Evolutionary conservation across 2,888 invertebrate species (phyloP).

Genomic region (Monopis laevigella): DNA sequence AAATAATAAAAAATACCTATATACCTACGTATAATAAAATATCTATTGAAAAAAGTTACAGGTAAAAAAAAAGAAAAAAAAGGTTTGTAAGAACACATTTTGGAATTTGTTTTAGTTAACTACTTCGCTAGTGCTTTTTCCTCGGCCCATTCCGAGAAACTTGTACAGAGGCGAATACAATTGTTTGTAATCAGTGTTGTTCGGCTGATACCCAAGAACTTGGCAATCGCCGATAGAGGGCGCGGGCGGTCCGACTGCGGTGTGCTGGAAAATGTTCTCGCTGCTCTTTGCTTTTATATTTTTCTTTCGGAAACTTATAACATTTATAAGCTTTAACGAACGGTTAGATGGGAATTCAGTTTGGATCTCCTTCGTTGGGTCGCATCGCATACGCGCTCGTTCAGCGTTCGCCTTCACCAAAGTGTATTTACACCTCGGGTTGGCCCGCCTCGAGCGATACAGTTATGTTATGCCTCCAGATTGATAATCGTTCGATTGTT

Average conservation of each 20-base stretch:
- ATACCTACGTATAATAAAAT: too few relatives aligned
- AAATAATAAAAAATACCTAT: too few relatives aligned
- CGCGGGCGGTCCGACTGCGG: background rate
- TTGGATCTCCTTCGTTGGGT: constrained; percentile 1
- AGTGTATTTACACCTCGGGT: too few relatives aligned
- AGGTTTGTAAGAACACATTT: too few relatives aligned
- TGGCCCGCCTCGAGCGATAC: too few relatives aligned
- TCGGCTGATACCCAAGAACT: constrained; percentile 5
- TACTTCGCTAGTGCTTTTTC: constrained; percentile 5
- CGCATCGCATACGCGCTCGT: too few relatives aligned
- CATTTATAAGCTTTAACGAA: constrained; percentile 7
- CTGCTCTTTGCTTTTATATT: constrained; percentile 6
- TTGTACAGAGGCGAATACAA: constrained; percentile 1
- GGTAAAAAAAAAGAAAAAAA: too few relatives aligned
- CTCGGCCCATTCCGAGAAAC: background rate
- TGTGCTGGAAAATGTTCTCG: background rate
- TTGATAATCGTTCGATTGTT: too few relatives aligned
- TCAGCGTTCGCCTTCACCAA: too few relatives aligned
- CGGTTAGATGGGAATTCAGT: background rate
- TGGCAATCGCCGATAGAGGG: constrained; percentile 9
- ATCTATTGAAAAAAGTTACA: too few relatives aligned
- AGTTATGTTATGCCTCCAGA: too few relatives aligned
- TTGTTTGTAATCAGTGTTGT: constrained; percentile 8
- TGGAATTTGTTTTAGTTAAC: too few relatives aligned
- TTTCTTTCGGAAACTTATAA: constrained; percentile 7